Evolutionary conservation across 2,888 invertebrate genomes (phyloP), one percentile per base, ranked within the genome.

Genomic region (Agonopterix arenella): DNA sequence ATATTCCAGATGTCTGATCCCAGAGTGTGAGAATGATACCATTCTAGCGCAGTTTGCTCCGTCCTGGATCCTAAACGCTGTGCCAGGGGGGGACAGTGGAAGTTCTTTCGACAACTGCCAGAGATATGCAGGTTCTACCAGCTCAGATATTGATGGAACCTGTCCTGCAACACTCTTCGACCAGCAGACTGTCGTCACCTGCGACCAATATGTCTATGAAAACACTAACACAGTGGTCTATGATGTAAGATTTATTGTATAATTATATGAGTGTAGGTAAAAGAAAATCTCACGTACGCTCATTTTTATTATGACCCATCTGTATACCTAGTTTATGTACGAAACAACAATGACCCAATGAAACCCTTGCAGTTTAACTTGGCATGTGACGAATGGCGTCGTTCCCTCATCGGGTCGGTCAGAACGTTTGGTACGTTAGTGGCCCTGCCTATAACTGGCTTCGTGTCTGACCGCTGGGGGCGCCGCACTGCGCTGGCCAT

Each of bases 381-480:
- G 13, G 91, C 90, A 1, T 93, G 93, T 61, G 90, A 91, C 36
- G 89, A 84, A 84, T 95, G 94, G 94, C 92, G 92, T 56, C 81
- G 95, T 11, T 90, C 93, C 0, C 66, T 95, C 51, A 92, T 94
- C 38, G 95, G 95, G 0, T 93, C 94, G 1, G 77, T 93, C 1
- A 92, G 93, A 55, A 93, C 92, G 46, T 60, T 92, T 37, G 94
- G 94, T 16, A 92, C 92, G 52, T 90, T 94, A 61, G 70, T 91
- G 46, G 93, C 93, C 2, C 82, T 94, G 55, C 93, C 93, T 10
- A 79, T 94, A 56, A 91, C 93, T 0, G 95, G 95, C 41, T 90
- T 90, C 61, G 71, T 94, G 42, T 94, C 95, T 0, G 95, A 95
- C 78, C 92, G 90, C 89, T 94, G 89, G 80, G 93, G 93, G 0